phyloP scores from a whole-genome alignment of 2,113 vertebrate genomes.

The Poecile atricapillus region DNA sequence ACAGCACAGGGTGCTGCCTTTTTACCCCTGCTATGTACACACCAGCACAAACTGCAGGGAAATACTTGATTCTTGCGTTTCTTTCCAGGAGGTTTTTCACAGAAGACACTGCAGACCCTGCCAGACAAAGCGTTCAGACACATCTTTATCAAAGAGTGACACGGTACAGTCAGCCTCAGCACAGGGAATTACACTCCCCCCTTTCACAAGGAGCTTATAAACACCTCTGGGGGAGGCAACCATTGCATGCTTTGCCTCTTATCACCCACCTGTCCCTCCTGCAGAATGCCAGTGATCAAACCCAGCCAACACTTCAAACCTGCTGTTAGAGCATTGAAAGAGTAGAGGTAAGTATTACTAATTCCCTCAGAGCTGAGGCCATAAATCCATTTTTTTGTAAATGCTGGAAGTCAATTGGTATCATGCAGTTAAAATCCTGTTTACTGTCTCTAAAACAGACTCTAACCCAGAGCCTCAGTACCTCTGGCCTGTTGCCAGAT shows the following conservation, averaged over 20 bases:
- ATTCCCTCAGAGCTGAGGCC: slow-evolving; percentile 1
- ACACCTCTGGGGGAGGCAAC: neutral
- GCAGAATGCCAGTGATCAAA: neutral
- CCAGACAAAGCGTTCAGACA: neutral
- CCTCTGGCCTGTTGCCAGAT: slow-evolving; percentile 18
- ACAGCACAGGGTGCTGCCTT: neutral
- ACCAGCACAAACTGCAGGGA: neutral
- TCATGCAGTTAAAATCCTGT: slow-evolving; percentile 37
- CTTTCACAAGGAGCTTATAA: neutral
- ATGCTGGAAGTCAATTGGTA: neutral
- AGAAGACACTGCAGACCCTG: neutral
- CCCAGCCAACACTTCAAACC: neutral
- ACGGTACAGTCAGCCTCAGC: neutral
- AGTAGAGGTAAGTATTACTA: neutral
- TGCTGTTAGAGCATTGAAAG: neutral
- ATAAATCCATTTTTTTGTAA: neutral
- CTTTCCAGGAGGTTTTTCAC: neutral
- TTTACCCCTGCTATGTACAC: neutral
- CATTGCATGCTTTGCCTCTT: neutral
- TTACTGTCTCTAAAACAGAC: neutral
- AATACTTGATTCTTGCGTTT: neutral
- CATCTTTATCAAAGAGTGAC: neutral
- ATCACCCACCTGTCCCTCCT: neutral
- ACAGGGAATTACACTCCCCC: neutral
- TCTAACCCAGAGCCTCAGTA: neutral